These are phyloP conservation scores for Eira barbara DNA, from an alignment of 2,113 vertebrate genomes.

Conservation along the genomic window DNA sequence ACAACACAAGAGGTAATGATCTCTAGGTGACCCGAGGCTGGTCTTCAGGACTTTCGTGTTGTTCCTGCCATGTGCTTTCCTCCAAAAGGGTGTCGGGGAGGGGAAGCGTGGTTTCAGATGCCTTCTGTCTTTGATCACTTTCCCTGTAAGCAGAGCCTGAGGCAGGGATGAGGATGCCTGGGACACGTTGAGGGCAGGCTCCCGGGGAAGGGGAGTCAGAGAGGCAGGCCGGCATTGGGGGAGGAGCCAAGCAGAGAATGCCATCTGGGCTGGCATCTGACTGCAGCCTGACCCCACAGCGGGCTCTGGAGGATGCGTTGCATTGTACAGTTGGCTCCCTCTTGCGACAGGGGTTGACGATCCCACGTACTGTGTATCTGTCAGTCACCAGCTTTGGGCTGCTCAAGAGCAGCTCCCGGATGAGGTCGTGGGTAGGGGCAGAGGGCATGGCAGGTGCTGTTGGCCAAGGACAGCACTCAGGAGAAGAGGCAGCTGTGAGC, in stretches of 20 bases:
- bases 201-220: too few species aligned
- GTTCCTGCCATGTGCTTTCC: background rate
- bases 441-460: background rate
- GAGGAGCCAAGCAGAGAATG: background rate
- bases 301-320: background rate
- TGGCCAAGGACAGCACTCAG: background rate
- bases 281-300: background rate
- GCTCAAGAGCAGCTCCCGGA: accelerated
- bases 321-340: accelerated
- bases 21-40: accelerated
- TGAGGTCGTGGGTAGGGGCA: background rate
- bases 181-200: background rate
- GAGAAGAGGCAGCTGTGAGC: background rate
- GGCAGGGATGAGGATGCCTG: background rate
- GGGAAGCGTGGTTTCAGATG: background rate
- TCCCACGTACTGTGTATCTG: accelerated
- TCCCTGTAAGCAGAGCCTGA: background rate
- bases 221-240: accelerated
- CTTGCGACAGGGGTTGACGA: background rate
- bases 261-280: background rate
- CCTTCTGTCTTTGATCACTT: background rate
- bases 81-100: background rate
- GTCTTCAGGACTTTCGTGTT: background rate
- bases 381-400: background rate
- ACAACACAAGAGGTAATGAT: accelerated